A percentile compares a stretch with the other conserved stretches of the same genome.
These are phyloP conservation scores for Cercopithecus neglectus DNA, from an alignment of 2,797 vertebrate species.

Conservation along the genomic window DNA sequence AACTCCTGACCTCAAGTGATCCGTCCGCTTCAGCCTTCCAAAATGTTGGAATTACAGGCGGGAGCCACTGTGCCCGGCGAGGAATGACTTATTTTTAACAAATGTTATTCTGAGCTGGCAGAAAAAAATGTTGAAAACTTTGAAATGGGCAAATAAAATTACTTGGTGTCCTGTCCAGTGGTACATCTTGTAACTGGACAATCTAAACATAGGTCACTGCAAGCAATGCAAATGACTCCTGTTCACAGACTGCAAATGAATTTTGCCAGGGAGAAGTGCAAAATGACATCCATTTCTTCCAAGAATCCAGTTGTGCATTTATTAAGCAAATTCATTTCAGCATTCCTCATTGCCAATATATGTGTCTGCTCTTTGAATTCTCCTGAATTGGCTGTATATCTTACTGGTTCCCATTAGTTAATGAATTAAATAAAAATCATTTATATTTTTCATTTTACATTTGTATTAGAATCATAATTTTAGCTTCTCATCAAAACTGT, in stretches of 20 bases:
- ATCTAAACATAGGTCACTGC: background rate
- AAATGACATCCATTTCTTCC: background rate
- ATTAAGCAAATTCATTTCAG: background rate
- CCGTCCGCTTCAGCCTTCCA: background rate
- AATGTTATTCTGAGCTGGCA: background rate
- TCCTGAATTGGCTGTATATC: background rate
- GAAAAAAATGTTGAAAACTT: background rate
- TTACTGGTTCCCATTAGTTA: background rate
- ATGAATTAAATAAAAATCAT: background rate
- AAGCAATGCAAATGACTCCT: background rate
- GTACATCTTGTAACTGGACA: background rate
- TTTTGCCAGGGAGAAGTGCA: background rate
- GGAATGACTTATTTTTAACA: background rate
- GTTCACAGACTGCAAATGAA: background rate
- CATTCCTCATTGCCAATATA: background rate
- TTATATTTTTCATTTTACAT: background rate
- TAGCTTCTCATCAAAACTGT: background rate
- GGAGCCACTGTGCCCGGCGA: background rate
- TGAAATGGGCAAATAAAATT: background rate
- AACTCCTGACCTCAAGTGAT: background rate
- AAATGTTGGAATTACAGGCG: background rate
- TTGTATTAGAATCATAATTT: background rate
- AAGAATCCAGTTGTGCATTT: background rate
- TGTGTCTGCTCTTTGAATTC: background rate
- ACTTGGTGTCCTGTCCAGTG: no score